Percentiles rank a stretch among this genome's conserved stretches.
These are phyloP conservation scores for Hypsibius dujardini DNA, from an alignment of 1,140 invertebrate species.

Conservation along the genomic window DNA sequence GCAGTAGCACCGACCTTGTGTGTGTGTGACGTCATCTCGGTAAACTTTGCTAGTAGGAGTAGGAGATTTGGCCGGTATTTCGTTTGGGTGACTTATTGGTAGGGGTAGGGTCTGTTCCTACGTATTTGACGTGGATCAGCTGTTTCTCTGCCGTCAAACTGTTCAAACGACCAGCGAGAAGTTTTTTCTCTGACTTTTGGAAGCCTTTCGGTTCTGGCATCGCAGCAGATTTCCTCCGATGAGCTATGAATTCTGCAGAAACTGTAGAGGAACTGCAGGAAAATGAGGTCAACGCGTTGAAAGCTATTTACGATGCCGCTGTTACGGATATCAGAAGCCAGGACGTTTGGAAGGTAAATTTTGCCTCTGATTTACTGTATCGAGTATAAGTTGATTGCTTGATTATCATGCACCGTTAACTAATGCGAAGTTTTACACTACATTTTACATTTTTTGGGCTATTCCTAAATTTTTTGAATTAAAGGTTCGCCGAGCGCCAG, in stretches of 20 bases:
- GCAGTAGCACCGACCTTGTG: too few species aligned
- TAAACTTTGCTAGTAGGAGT: too few species aligned
- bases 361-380: neutral
- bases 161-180: too few species aligned
- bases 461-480: conserved; percentile 30
- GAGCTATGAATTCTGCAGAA: conserved; percentile 28
- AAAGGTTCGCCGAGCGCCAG: conserved; percentile 44
- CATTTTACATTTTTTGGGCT: neutral
- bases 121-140: too few species aligned
- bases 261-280: conserved; percentile 45
- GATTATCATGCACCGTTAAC: neutral
- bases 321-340: conserved; percentile 31
- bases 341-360: conserved; percentile 29
- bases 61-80: too few species aligned
- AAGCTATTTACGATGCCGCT: conserved; percentile 39
- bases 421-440: neutral
- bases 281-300: conserved; percentile 51
- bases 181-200: too few species aligned
- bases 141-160: too few species aligned
- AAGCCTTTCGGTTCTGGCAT: too few species aligned
- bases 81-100: too few species aligned
- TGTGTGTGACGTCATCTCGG: too few species aligned
- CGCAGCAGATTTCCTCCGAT: too few species aligned
- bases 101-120: too few species aligned
- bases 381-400: neutral